Conservation (phyloP, 2,113 vertebrate genomes). For the Vicugna pacos region DNA sequence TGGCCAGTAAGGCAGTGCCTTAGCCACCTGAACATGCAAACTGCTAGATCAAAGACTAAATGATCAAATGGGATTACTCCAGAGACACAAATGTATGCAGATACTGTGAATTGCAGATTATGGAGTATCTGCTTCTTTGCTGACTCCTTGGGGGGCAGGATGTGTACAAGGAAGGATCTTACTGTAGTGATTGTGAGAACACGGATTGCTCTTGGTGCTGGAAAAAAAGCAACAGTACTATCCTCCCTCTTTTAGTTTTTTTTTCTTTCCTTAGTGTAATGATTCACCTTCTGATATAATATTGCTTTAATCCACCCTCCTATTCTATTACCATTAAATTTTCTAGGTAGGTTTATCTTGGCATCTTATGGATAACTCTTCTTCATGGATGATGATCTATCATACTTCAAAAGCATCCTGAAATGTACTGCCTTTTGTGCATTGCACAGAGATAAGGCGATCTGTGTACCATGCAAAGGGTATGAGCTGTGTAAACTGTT, state of each 20-base stretch:
- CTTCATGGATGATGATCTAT: neutral
- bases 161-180: neutral
- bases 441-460: neutral
- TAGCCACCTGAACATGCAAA: conserved; percentile 45
- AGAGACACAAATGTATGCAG: conserved; percentile 61
- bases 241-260: neutral
- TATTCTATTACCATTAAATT: neutral
- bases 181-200: neutral
- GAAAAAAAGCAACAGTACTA: neutral
- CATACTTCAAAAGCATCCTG: neutral
- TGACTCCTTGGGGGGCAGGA: neutral
- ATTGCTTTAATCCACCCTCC: neutral
- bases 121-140: conserved; percentile 45
- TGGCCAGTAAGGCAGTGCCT: neutral
- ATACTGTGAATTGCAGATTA: conserved; percentile 9
- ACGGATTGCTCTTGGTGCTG: neutral
- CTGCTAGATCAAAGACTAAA: conserved; percentile 65
- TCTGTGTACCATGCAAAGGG: neutral
- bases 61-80: conserved; percentile 60
- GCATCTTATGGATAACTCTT: neutral
- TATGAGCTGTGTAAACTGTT: neutral
- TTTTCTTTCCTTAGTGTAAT: neutral
- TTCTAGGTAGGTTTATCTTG: neutral
- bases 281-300: neutral
- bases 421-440: neutral